Base-by-base conservation (phyloP, 2,113 vertebrate genomes). In the Thymallus thymallus region DNA sequence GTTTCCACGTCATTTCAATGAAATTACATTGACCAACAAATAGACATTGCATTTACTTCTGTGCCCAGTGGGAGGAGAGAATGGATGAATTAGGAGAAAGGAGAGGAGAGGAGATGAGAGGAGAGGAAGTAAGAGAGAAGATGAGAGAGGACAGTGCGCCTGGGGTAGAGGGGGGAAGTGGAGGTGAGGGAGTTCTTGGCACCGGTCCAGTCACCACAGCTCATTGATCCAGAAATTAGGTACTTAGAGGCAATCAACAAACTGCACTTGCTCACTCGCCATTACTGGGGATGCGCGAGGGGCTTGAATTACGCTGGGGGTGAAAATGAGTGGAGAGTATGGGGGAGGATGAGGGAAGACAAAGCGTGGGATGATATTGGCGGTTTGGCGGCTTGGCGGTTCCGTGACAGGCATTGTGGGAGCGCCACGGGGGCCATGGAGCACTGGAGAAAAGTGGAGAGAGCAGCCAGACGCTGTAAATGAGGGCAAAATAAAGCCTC, bases 161-260 rank as follows among this genome's bases (percentile, higher is more conserved):
- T 51, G 67, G 29, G 22, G 76, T 20, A 9, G 41, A 41, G 9
- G 35, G 35, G 35, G 35, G 10, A 41, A 41, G 10, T 60, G 35
- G 30, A 29, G 62, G 26, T 35, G 41, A 5, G 73, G 70, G 76
- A 68, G 69, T n/a, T 71, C 41, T 13, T 82, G 81, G 71, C 85
- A 72, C 18, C 5, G 71, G 80, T 68, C 78, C 76, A 78, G 75
- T 9, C 35, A 41, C 35, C 35, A 41, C 64, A 66, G 85, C 79
- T 90, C 81, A 82, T 71, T 89, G 88, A 91, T 85, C 87, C 83
- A 81, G 73, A 89, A 91, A 89, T 71, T 24, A 69, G 86, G 87
- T 89, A 88, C 84, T 90, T 88, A 91, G 85, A 85, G 73, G 78
- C 78, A 80, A 91, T 89, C 86, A 85, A 79, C 83, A 80, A 83